A percentile compares a stretch with the other conserved stretches of the same genome.
Evolutionary conservation across 2,888 invertebrate species (phyloP).

Genomic region (Apamea monoglypha): DNA sequence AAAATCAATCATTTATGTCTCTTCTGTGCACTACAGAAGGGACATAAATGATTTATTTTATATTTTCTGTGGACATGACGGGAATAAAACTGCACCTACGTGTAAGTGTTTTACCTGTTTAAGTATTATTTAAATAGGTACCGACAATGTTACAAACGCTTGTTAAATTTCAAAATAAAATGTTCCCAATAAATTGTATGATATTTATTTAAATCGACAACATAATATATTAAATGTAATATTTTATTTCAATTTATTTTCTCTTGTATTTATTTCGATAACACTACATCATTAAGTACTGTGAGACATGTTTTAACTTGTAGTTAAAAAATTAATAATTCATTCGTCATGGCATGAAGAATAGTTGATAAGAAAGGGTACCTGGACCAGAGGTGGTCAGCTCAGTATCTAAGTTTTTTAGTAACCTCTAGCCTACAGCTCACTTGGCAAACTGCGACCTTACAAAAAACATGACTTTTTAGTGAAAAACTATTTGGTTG

Average conservation of each 20-base stretch:
- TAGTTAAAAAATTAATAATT: slow-evolving; percentile 41
- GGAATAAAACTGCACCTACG: background rate
- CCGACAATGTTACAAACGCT: slow-evolving; percentile 9
- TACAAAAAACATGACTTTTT: background rate
- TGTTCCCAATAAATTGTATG: slow-evolving; percentile 45
- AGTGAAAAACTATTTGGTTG: background rate
- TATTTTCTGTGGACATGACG: background rate
- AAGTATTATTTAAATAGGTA: background rate
- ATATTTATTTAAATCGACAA: slow-evolving; percentile 56
- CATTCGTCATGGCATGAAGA: slow-evolving; percentile 24
- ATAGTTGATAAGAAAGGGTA: slow-evolving; percentile 24
- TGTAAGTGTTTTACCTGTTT: background rate
- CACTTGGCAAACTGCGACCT: background rate
- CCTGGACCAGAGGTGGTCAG: background rate
- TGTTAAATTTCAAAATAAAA: slow-evolving; percentile 40
- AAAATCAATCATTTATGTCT: background rate
- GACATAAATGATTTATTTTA: background rate
- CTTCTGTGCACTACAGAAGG: background rate
- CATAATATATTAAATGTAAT: slow-evolving; percentile 43
- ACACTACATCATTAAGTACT: slow-evolving; percentile 44
- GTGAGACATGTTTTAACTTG: slow-evolving; percentile 31
- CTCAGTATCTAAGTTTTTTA: background rate
- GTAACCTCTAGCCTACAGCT: background rate
- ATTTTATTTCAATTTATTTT: slow-evolving; percentile 61
- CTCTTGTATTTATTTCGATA: slow-evolving; percentile 42